Conservation (phyloP, 2,888 invertebrate genomes). For the Leistus spinibarbis region DNA sequence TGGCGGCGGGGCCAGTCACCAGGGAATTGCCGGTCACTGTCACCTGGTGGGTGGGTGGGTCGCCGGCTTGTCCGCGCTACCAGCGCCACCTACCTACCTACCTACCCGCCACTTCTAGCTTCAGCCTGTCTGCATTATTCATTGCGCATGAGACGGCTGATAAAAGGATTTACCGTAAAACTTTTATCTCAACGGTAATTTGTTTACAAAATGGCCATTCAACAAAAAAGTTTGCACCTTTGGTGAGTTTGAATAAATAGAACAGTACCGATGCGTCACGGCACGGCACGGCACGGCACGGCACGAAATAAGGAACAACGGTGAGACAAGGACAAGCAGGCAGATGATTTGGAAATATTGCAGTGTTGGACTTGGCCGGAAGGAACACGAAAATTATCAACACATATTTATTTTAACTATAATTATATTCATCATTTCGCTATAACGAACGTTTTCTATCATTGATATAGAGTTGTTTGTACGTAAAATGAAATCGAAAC, state of each 20-base stretch:
- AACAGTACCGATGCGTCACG: slow-evolving; percentile 42
- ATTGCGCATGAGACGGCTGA: slow-evolving; percentile 50
- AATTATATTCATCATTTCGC: too few relatives aligned
- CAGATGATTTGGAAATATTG: too few relatives aligned
- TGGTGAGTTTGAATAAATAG: slow-evolving; percentile 56
- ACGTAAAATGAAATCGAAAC: too few relatives aligned
- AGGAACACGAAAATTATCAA: too few relatives aligned
- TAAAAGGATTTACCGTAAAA: slow-evolving; percentile 57
- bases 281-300: background rate
- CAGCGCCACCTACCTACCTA: too few relatives aligned
- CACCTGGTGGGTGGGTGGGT: background rate
- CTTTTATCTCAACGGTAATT: slow-evolving; percentile 58
- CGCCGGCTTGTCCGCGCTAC: background rate
- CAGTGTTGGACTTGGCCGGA: too few relatives aligned
- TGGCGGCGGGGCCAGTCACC: background rate
- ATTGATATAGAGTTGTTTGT: too few relatives aligned
- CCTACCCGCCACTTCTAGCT: background rate
- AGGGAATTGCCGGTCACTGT: background rate
- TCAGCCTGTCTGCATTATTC: slow-evolving; percentile 53
- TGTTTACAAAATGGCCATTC: slow-evolving; percentile 58
- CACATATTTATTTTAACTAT: too few relatives aligned
- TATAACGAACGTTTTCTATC: too few relatives aligned
- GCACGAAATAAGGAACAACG: too few relatives aligned
- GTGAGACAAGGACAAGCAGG: too few relatives aligned
- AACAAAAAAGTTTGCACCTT: slow-evolving; percentile 55